Evolutionary conservation across 2,113 vertebrate genomes (phyloP).

Genomic region (Cairina moschata): DNA sequence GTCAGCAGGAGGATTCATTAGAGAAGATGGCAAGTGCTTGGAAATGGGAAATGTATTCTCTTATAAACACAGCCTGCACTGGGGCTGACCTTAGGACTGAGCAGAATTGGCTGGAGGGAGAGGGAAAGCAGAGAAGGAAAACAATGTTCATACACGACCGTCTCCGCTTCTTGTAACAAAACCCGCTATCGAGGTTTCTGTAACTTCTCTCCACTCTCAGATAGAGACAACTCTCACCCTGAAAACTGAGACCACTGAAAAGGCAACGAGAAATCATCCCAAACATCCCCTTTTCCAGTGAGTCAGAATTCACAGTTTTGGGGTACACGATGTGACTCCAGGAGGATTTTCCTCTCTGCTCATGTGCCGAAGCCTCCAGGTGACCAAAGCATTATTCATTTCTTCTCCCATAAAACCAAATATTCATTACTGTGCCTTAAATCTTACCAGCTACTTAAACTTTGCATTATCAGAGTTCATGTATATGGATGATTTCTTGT

Average conservation of each 20-base stretch:
- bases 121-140: constrained; percentile 16
- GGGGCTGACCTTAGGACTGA: constrained; percentile 53
- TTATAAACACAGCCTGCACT: constrained; percentile 65
- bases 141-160: neutral
- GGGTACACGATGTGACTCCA: fast-evolving
- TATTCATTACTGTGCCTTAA: neutral
- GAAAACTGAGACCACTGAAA: neutral
- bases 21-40: constrained; percentile 56
- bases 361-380: neutral
- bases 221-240: neutral
- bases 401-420: neutral
- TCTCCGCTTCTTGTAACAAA: neutral
- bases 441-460: neutral
- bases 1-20: constrained; percentile 64
- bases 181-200: neutral
- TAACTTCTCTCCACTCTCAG: neutral
- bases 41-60: constrained; percentile 53
- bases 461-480: neutral
- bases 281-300: neutral
- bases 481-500: neutral
- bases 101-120: constrained; percentile 17
- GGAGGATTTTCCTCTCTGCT: neutral
- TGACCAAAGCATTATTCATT: neutral
- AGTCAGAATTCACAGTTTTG: neutral
- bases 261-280: neutral